A percentile compares a stretch with the other conserved stretches of the same genome.
phyloP scores from a whole-genome alignment of 64 coral and sea anemone species.

The Pachyseris speciosa region DNA sequence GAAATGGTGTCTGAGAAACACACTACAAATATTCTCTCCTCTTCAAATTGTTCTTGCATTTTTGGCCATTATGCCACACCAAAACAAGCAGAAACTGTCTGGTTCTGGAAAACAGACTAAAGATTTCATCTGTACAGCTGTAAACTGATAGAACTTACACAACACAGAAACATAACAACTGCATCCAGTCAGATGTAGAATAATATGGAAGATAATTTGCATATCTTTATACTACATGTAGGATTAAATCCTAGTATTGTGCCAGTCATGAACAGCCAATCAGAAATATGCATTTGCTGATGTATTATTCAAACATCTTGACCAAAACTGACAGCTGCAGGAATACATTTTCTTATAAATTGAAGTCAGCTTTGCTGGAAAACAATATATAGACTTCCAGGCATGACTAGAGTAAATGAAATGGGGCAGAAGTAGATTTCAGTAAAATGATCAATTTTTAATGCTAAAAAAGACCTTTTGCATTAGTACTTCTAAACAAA shows the following conservation, averaged over 20 bases:
- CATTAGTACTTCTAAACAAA: too few species aligned
- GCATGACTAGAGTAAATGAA: too few species aligned
- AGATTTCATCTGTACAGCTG: too few species aligned
- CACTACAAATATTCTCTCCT: background rate
- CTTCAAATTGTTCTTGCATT: background rate
- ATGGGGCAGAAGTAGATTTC: too few species aligned
- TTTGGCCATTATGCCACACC: background rate
- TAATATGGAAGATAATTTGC: background rate
- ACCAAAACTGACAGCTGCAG: background rate
- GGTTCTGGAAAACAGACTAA: background rate
- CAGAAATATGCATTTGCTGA: background rate
- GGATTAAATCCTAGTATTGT: background rate
- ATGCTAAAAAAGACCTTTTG: too few species aligned
- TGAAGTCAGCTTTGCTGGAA: background rate
- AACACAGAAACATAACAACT: background rate
- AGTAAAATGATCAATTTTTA: too few species aligned
- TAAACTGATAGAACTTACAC: too few species aligned
- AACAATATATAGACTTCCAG: background rate
- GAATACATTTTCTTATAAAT: background rate
- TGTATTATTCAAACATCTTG: background rate
- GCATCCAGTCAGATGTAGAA: background rate
- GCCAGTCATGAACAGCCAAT: background rate
- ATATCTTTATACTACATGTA: background rate
- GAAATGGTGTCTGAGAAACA: slow-evolving; percentile 33
- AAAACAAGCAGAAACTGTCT: background rate